Evolutionary conservation across 2,888 invertebrate species (phyloP).

Genomic region (Priocnemis perturbator): DNA sequence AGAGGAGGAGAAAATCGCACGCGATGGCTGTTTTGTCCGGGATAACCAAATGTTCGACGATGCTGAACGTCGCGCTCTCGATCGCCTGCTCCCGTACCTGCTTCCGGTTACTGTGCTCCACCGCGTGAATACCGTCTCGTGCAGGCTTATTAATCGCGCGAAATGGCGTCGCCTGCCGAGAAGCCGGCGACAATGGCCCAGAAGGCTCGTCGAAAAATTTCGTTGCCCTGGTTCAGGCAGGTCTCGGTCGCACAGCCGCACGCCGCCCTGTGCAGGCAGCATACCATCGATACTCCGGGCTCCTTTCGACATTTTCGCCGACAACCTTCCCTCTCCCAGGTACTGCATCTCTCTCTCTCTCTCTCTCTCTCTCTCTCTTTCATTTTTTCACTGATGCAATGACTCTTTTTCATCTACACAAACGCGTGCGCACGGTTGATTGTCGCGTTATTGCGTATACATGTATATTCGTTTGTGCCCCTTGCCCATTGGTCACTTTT

Average conservation of each 20-base stretch:
- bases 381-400: background rate
- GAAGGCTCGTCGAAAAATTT: slow-evolving; percentile 89
- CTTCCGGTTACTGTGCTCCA: slow-evolving; percentile 34
- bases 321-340: slow-evolving; percentile 81
- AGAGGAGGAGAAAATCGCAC: background rate
- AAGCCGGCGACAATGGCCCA: slow-evolving; percentile 75
- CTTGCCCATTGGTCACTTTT: too few species aligned
- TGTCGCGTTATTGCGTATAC: background rate
- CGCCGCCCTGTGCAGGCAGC: slow-evolving; percentile 87
- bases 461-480: too few species aligned
- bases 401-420: background rate
- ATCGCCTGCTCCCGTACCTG: slow-evolving; percentile 55
- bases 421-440: slow-evolving; percentile 6
- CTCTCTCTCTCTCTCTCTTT: background rate
- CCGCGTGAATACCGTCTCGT: slow-evolving; percentile 38
- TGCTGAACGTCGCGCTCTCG: slow-evolving; percentile 13
- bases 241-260: slow-evolving; percentile 85
- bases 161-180: slow-evolving; percentile 69
- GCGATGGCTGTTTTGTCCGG: background rate
- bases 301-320: slow-evolving; percentile 85
- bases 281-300: slow-evolving; percentile 93
- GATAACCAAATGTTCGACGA: slow-evolving; percentile 4
- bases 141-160: slow-evolving; percentile 5
- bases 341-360: slow-evolving; percentile 55
- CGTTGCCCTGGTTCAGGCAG: slow-evolving; percentile 92